A percentile compares a stretch with the other conserved stretches of the same genome.
Evolutionary conservation across 2,797 vertebrate genomes (phyloP).

Genomic region (Fistularia tabacaria): DNA sequence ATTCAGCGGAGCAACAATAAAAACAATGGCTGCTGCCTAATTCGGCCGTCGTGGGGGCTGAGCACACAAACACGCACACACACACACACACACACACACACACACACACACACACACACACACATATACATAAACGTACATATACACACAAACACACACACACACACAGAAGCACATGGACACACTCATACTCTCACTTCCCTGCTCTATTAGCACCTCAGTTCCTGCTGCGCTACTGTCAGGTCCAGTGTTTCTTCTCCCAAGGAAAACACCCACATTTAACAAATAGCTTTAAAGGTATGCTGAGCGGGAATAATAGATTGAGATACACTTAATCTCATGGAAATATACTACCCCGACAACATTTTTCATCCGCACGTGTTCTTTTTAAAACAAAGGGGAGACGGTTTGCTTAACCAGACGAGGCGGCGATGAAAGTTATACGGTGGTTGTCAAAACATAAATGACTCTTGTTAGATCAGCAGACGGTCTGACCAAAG

Average conservation of each 20-base stretch:
- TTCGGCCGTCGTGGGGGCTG: background rate
- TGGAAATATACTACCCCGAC: conserved; percentile 18
- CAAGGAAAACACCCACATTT: conserved; percentile 1
- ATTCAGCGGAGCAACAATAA: conserved; percentile 32
- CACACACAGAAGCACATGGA: background rate
- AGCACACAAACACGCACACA: conserved; percentile 8
- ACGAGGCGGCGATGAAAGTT: conserved; percentile 14
- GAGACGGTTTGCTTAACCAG: conserved; percentile 6
- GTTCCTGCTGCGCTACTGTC: conserved; percentile 1
- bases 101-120: background rate
- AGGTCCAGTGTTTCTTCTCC: conserved; percentile 12
- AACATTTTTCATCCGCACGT: conserved; percentile 18
- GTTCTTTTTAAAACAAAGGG: background rate
- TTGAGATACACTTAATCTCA: conserved; percentile 19
- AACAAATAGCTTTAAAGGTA: conserved; percentile 4
- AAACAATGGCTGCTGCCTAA: conserved; percentile 25
- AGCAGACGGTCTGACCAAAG: no score
- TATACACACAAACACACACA: background rate
- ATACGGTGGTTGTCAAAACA: conserved; percentile 8
- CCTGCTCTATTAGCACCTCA: conserved; percentile 11
- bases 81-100: conserved; percentile 4
- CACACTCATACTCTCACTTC: conserved; percentile 4
- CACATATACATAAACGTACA: conserved; percentile 4
- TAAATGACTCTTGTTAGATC: conserved; percentile 12
- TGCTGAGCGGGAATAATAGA: conserved; percentile 35